Evolutionary conservation across 2,113 vertebrate species (phyloP).

Genomic region (Epinephelus lanceolatus): DNA sequence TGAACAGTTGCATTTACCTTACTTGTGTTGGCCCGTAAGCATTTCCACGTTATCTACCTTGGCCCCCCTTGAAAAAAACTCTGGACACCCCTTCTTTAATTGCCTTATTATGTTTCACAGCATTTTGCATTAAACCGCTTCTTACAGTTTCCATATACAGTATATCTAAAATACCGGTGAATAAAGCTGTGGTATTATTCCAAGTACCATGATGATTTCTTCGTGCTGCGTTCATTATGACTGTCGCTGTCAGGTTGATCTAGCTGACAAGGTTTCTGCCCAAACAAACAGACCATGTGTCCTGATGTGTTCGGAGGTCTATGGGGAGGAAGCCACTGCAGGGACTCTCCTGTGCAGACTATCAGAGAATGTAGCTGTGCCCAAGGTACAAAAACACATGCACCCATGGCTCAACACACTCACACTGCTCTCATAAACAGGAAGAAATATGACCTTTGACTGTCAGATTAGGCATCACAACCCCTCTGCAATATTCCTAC

Average conservation of each 20-base stretch:
- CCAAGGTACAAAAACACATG: conserved; percentile 84
- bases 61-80: too few relatives aligned
- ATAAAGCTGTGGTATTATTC: background rate
- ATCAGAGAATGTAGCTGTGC: conserved; percentile 90
- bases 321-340: conserved; percentile 94
- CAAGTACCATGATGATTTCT: background rate
- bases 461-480: background rate
- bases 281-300: conserved; percentile 92
- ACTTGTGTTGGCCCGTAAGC: too few relatives aligned
- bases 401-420: background rate
- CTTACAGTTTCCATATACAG: too few relatives aligned
- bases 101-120: too few relatives aligned
- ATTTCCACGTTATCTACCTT: too few relatives aligned
- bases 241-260: conserved; percentile 34
- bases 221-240: conserved; percentile 17
- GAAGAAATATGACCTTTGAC: background rate
- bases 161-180: background rate
- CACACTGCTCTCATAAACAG: conserved; percentile 6
- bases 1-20: too few relatives aligned
- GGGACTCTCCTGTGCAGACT: conserved; percentile 96
- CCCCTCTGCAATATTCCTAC: background rate
- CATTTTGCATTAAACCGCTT: too few relatives aligned
- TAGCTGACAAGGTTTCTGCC: conserved; percentile 51
- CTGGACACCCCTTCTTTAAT: too few relatives aligned
- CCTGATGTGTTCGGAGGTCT: conserved; percentile 95